These are phyloP conservation scores for Bombus polaris DNA, from an alignment of 1,140 invertebrate genomes.

Conservation along the genomic window DNA sequence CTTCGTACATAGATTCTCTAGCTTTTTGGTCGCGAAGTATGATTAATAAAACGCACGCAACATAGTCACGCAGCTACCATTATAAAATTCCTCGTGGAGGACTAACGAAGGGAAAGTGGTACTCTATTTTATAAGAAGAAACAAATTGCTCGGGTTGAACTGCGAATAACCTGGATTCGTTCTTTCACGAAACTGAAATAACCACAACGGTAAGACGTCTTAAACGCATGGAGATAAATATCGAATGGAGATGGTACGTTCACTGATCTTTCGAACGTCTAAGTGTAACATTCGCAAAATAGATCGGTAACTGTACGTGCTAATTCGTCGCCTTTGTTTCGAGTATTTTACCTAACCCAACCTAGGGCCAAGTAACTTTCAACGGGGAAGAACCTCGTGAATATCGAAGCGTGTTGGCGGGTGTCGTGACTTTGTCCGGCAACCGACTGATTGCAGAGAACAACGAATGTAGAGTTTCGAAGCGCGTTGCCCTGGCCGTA, in stretches of 20 bases:
- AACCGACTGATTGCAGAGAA: background rate
- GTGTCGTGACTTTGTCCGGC: conserved; percentile 17
- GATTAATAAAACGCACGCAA: background rate
- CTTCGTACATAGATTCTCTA: background rate
- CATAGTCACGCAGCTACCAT: background rate
- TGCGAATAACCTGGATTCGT: background rate
- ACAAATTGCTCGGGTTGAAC: background rate
- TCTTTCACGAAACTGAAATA: background rate
- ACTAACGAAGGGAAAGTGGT: no score
- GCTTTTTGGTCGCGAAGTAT: background rate
- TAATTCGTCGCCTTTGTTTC: no score
- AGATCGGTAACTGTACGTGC: background rate
- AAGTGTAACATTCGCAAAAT: background rate
- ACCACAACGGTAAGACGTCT: background rate
- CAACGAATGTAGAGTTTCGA: background rate
- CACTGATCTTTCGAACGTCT: background rate
- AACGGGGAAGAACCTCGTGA: background rate
- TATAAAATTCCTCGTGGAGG: background rate
- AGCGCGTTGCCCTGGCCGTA: background rate
- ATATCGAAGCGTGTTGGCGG: background rate
- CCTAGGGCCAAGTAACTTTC: no score
- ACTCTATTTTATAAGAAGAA: background rate
- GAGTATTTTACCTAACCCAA: no score
- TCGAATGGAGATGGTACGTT: background rate
- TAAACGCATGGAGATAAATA: background rate